phyloP scores from a whole-genome alignment of 2,888 invertebrate species.

The Agonopterix arenella region DNA sequence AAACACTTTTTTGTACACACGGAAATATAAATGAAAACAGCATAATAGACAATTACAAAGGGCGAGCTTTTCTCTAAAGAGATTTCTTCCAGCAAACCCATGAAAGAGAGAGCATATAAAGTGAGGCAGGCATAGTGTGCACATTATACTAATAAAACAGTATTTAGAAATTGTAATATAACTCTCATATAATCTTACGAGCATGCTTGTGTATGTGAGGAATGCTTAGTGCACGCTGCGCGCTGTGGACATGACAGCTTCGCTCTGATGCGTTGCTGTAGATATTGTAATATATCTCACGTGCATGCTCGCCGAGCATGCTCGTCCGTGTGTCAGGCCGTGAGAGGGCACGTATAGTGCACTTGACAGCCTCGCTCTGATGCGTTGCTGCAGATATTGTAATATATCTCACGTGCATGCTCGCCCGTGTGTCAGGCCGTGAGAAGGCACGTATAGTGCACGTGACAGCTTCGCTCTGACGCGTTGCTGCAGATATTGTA shows the following conservation, averaged over 20 bases:
- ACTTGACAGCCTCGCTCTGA: constrained; percentile 39
- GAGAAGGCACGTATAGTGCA: constrained; percentile 23
- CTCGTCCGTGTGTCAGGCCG: constrained; percentile 13
- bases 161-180: too few relatives aligned
- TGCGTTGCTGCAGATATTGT: constrained; percentile 32
- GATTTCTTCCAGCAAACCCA: too few relatives aligned
- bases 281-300: constrained; percentile 23
- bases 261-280: constrained; percentile 23
- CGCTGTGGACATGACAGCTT: constrained; percentile 43
- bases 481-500: constrained; percentile 29
- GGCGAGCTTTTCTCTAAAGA: too few relatives aligned
- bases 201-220: constrained; percentile 2
- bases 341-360: constrained; percentile 30
- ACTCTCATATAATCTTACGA: too few relatives aligned
- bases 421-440: constrained; percentile 13
- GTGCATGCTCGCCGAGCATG: neutral
- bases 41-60: too few relatives aligned
- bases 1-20: too few relatives aligned
- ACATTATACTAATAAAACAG: too few relatives aligned
- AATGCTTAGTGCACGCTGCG: constrained; percentile 30
- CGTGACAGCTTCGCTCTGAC: constrained; percentile 38
- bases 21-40: too few relatives aligned
- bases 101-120: too few relatives aligned
- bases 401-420: too few relatives aligned
- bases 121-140: too few relatives aligned